These are phyloP conservation scores for Sigmodon hispidus DNA, from an alignment of 2,113 vertebrate genomes.

Conservation along the genomic window DNA sequence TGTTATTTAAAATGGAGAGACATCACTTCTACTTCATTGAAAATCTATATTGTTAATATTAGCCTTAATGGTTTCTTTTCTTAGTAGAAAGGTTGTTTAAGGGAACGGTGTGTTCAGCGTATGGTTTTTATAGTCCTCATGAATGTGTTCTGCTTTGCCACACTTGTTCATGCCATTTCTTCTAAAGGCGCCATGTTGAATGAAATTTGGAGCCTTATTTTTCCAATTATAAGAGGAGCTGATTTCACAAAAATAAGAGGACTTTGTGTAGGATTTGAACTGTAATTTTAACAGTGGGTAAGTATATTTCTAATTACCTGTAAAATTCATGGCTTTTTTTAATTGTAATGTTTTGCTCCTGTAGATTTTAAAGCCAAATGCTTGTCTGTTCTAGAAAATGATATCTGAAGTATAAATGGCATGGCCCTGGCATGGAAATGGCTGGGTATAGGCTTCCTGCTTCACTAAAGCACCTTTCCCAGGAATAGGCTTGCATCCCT, in stretches of 20 bases:
- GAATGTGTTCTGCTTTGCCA: slow-evolving; percentile 28
- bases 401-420: background rate
- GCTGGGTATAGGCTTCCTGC: slow-evolving; percentile 52
- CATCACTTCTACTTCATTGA: slow-evolving; percentile 57
- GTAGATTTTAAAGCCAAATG: slow-evolving; percentile 38
- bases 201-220: slow-evolving; percentile 36
- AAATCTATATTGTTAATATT: slow-evolving; percentile 65
- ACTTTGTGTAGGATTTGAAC: background rate
- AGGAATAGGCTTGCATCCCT: slow-evolving; percentile 53
- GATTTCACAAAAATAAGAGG: slow-evolving; percentile 32
- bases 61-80: slow-evolving; percentile 55
- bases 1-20: slow-evolving; percentile 61
- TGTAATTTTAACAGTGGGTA: background rate
- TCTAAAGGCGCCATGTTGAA: background rate
- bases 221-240: slow-evolving; percentile 53
- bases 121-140: background rate
- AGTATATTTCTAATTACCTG: slow-evolving; percentile 15
- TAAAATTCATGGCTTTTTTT: slow-evolving; percentile 33
- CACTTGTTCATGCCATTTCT: background rate
- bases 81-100: slow-evolving; percentile 54
- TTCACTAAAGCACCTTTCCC: slow-evolving; percentile 55
- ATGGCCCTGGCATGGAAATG: background rate
- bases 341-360: slow-evolving; percentile 42
- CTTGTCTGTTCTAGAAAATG: background rate
- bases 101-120: background rate